phyloP scores from a whole-genome alignment of 2,797 vertebrate genomes.

The Decapterus maruadsi region DNA sequence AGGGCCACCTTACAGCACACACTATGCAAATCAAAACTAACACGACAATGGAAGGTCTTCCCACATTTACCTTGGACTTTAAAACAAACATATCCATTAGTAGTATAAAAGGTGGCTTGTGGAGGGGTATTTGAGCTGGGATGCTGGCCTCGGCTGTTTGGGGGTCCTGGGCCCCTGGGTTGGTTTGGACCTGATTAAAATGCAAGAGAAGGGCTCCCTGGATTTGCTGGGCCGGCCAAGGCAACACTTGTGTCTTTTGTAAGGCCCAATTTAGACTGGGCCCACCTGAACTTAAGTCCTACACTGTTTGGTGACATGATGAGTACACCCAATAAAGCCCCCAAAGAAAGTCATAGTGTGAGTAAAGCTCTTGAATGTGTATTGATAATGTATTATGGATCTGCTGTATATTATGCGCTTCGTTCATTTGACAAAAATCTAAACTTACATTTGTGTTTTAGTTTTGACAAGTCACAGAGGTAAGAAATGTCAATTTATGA shows the following conservation, averaged over 20 bases:
- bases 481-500: neutral
- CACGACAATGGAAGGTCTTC: slow-evolving; percentile 36
- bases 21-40: slow-evolving; percentile 48
- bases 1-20: slow-evolving; percentile 32
- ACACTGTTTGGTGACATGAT: slow-evolving; percentile 55
- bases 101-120: slow-evolving; percentile 55
- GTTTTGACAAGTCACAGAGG: neutral
- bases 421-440: neutral
- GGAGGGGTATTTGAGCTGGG: slow-evolving; percentile 55
- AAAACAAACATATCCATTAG: slow-evolving; percentile 52
- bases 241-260: slow-evolving; percentile 82
- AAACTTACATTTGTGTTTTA: neutral
- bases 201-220: slow-evolving; percentile 69
- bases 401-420: neutral
- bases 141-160: slow-evolving; percentile 58
- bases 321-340: slow-evolving; percentile 28
- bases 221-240: slow-evolving; percentile 76
- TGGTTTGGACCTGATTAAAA: slow-evolving; percentile 82
- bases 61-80: slow-evolving; percentile 34
- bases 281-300: slow-evolving; percentile 66
- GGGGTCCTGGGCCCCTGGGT: slow-evolving; percentile 68
- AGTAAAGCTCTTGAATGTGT: neutral
- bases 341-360: slow-evolving; percentile 36
- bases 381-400: neutral
- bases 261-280: slow-evolving; percentile 70